Evolutionary conservation across 2,113 vertebrate genomes (phyloP), one percentile per base, ranked within the genome.

Genomic region (Dolichallabes microphthalmus): DNA sequence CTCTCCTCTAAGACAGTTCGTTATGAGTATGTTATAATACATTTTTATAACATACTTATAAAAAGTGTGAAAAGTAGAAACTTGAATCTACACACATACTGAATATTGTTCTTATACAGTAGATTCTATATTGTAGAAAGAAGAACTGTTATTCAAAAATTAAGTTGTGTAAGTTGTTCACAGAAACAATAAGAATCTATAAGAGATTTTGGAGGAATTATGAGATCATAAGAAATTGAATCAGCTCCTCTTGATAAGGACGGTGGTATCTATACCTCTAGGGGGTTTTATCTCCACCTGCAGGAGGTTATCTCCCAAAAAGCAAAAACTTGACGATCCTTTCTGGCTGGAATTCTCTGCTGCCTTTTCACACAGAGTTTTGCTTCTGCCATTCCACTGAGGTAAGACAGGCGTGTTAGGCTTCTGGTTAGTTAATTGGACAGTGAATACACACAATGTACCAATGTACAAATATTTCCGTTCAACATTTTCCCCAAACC

Each of bases 261-360:
- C 15, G 27, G 17, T 22, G 52, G 63, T 2, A 15, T 27, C 71
- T 75, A 22, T 52, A 14, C 45, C 12, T 52, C 45, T 45, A 66
- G n/a, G 86, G 76, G 85, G 45, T 7, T 7, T 88, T 87, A 17
- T 53, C 73, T 75, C 73, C 27, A 15, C 45, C 5, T 52, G 73
- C 58, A 74, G n/a, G n/a, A 88, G 61, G 78, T 76, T 55, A 79
- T 60, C 66, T 85, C 60, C 61, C 82, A 35, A 53, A 74, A 80
- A 55, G 82, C 55, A 53, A 86, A 87, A 86, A 87, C 76, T 73
- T 84, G 53, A 57, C 35, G 14, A 27, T 77, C 35, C 61, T 86
- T 39, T 71, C 64, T 81, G 60, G 45, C 64, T 75, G 71, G 58
- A 86, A 82, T 86, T 52, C 75, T 58, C 58, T 52, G 53, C 81